These are phyloP conservation scores for Sebastes reedi DNA, from an alignment of 2,797 vertebrate genomes.

Conservation along the genomic window DNA sequence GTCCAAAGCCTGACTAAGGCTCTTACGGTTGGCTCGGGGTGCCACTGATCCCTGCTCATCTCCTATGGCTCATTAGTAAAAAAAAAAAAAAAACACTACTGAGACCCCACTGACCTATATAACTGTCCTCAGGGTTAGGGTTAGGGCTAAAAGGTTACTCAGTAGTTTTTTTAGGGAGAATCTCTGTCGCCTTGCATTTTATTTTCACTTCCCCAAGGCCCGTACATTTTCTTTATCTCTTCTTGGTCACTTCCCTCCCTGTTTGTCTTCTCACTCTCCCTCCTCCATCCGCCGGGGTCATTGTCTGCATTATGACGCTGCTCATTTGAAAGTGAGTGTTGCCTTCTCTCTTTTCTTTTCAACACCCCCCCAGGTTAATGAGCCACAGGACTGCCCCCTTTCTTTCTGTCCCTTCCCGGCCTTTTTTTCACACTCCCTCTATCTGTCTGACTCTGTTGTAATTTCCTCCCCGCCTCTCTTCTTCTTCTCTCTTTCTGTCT, in stretches of 20 bases:
- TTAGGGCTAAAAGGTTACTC: slow-evolving; percentile 2
- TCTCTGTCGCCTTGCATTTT: neutral
- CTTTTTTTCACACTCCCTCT: slow-evolving; percentile 63
- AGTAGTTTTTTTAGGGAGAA: neutral
- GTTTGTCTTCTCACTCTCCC: slow-evolving; percentile 8
- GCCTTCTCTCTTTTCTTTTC: slow-evolving; percentile 52
- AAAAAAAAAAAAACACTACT: slow-evolving; percentile 17
- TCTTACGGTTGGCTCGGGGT: slow-evolving; percentile 60
- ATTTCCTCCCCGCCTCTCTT: slow-evolving; percentile 39
- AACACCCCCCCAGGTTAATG: slow-evolving; percentile 70
- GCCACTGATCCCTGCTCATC: slow-evolving; percentile 73
- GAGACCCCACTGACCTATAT: slow-evolving; percentile 61
- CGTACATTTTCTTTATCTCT: neutral
- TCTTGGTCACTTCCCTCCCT: neutral
- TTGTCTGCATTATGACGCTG: slow-evolving; percentile 71
- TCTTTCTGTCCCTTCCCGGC: slow-evolving; percentile 44
- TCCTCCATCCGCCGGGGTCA: slow-evolving; percentile 43
- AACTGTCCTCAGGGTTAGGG: slow-evolving; percentile 17
- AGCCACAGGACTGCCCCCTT: slow-evolving; percentile 56
- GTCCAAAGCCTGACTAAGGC: slow-evolving; percentile 70
- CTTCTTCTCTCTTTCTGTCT: slow-evolving; percentile 28
- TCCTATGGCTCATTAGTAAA: slow-evolving; percentile 61
- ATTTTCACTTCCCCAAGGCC: neutral
- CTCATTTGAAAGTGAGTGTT: slow-evolving; percentile 69
- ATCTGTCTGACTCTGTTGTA: slow-evolving; percentile 54